phyloP scores from a whole-genome alignment of 2,797 vertebrate species.

The Ambastaia sidthimunki region DNA sequence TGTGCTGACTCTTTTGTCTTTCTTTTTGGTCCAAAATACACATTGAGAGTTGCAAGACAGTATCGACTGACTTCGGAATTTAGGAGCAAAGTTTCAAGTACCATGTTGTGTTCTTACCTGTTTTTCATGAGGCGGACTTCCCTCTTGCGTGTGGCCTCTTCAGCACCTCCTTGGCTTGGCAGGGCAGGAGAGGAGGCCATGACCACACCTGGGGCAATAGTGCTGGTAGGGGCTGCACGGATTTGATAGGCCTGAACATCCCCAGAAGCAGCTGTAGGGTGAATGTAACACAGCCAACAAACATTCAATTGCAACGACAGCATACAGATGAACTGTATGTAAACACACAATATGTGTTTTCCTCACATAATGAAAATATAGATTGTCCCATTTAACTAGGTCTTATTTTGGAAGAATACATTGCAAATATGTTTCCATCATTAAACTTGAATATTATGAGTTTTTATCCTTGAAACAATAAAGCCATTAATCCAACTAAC shows the following conservation, averaged over 20 bases:
- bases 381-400: no score
- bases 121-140: slow-evolving; percentile 99
- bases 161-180: slow-evolving; percentile 85
- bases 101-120: slow-evolving; percentile 76
- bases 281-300: background rate
- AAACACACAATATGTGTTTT: background rate
- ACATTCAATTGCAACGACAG: slow-evolving; percentile 24
- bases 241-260: slow-evolving; percentile 99
- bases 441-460: background rate
- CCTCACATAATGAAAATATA: background rate
- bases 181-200: slow-evolving; percentile 95
- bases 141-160: slow-evolving; percentile 94
- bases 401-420: background rate
- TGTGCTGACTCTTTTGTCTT: background rate
- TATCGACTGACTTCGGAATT: background rate
- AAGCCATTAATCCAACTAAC: slow-evolving; percentile 70
- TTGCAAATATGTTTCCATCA: background rate
- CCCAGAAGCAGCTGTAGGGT: slow-evolving; percentile 88
- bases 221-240: slow-evolving; percentile 91
- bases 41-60: background rate
- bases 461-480: background rate
- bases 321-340: background rate
- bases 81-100: background rate
- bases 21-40: background rate
- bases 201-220: slow-evolving; percentile 92